Conservation (phyloP, 2,797 vertebrate species). For the Hippoglossus hippoglossus region DNA sequence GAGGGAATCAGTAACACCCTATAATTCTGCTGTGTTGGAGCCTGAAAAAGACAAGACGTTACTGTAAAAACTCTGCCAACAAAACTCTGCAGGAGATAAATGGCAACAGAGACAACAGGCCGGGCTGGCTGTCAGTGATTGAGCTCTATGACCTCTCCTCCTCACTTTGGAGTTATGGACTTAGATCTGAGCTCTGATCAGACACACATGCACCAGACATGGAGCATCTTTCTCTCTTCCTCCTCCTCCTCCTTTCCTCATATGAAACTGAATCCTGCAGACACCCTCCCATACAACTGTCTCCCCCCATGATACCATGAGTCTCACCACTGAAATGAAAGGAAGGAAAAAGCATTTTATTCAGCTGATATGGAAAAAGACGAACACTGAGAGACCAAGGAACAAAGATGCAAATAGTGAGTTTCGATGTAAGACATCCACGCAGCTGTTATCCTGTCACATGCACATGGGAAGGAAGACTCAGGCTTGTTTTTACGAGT, state of each 20-base stretch:
- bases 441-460: slow-evolving; percentile 76
- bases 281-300: slow-evolving; percentile 12
- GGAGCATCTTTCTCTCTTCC: slow-evolving; percentile 30
- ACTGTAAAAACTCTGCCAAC: slow-evolving; percentile 11
- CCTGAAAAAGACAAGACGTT: slow-evolving; percentile 9
- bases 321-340: slow-evolving; percentile 10
- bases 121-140: slow-evolving; percentile 20
- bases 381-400: slow-evolving; percentile 3
- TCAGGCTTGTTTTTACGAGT: slow-evolving; percentile 65
- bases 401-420: slow-evolving; percentile 46
- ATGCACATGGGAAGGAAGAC: slow-evolving; percentile 70
- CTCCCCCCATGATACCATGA: slow-evolving; percentile 46
- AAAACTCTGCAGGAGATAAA: slow-evolving; percentile 35
- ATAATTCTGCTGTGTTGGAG: slow-evolving; percentile 23
- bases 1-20: slow-evolving; percentile 6
- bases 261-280: slow-evolving; percentile 55
- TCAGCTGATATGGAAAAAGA: slow-evolving; percentile 27
- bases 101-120: slow-evolving; percentile 2
- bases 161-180: slow-evolving; percentile 40
- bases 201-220: slow-evolving; percentile 36
- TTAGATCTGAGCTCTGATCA: slow-evolving; percentile 34
- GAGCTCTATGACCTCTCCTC: slow-evolving; percentile 56
- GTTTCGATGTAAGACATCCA: slow-evolving; percentile 29
- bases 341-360: slow-evolving; percentile 17
- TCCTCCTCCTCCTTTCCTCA: slow-evolving; percentile 1